Evolutionary conservation across 2,888 invertebrate species (phyloP).

Genomic region (Phengaris alcon): DNA sequence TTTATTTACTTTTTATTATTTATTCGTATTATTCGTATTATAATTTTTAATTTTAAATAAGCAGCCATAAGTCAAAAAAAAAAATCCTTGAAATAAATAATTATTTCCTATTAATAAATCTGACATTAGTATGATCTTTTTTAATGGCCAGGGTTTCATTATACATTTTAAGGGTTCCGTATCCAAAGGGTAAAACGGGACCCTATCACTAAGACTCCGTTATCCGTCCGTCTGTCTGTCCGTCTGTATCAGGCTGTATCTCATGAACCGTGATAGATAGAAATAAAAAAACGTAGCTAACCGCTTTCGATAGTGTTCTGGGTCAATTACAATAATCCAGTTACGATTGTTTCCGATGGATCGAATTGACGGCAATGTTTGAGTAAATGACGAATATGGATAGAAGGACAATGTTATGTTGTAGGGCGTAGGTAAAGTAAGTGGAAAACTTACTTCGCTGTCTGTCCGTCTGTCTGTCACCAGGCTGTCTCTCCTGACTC

Average conservation of each 20-base stretch:
- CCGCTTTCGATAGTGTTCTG: constrained; percentile 18
- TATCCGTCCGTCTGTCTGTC: too few species aligned
- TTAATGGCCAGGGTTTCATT: neutral
- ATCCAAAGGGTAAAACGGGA: too few species aligned
- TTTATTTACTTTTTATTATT: too few species aligned
- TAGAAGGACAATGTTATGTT: constrained; percentile 1
- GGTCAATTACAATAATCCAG: constrained; percentile 16
- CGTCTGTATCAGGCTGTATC: too few species aligned
- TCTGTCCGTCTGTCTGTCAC: too few species aligned
- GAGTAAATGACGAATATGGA: neutral
- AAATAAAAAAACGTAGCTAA: neutral
- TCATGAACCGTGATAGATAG: too few species aligned
- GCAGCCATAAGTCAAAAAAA: neutral
- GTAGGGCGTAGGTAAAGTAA: constrained; percentile 26
- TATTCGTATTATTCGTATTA: too few species aligned
- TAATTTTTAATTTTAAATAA: too few species aligned
- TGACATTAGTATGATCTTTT: neutral
- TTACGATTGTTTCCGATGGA: constrained; percentile 12
- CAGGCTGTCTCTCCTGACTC: too few species aligned
- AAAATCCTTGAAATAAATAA: neutral
- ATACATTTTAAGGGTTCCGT: too few species aligned
- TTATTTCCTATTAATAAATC: neutral
- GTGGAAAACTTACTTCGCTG: too few species aligned
- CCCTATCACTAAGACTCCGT: too few species aligned
- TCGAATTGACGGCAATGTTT: neutral